These are phyloP conservation scores for Peromyscus eremicus DNA, from an alignment of 2,797 vertebrate species.

Conservation along the genomic window DNA sequence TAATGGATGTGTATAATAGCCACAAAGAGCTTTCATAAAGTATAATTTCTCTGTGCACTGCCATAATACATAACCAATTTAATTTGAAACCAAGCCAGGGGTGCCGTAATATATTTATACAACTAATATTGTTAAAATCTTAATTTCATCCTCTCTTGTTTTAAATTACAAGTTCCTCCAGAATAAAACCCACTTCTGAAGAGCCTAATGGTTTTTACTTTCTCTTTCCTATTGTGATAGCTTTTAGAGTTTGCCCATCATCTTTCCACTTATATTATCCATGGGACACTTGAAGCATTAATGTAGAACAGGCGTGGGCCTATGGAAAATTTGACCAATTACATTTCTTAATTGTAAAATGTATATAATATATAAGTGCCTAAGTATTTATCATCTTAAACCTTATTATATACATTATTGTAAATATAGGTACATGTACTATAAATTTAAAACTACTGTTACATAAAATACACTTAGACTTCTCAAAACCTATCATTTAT, in stretches of 20 bases:
- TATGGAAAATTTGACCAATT: conserved; percentile 58
- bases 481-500: neutral
- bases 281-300: conserved; percentile 37
- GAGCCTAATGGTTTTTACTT: conserved; percentile 76
- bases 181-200: conserved; percentile 76
- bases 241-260: conserved; percentile 66
- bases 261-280: conserved; percentile 63
- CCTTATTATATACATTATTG: neutral
- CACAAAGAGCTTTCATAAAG: conserved; percentile 77
- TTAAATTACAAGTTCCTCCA: conserved; percentile 81
- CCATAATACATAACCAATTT: conserved; percentile 72
- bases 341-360: conserved; percentile 53
- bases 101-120: conserved; percentile 76
- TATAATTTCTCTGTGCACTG: conserved; percentile 62
- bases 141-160: conserved; percentile 81
- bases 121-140: conserved; percentile 80
- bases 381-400: conserved; percentile 69
- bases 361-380: conserved; percentile 64
- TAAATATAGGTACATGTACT: neutral
- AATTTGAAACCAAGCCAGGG: conserved; percentile 78
- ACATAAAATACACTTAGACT: neutral
- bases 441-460: neutral
- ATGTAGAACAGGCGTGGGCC: conserved; percentile 52
- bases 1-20: conserved; percentile 69
- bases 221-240: conserved; percentile 73